Conservation (phyloP, 2,888 invertebrate genomes). For the Loripinus fragilis region DNA sequence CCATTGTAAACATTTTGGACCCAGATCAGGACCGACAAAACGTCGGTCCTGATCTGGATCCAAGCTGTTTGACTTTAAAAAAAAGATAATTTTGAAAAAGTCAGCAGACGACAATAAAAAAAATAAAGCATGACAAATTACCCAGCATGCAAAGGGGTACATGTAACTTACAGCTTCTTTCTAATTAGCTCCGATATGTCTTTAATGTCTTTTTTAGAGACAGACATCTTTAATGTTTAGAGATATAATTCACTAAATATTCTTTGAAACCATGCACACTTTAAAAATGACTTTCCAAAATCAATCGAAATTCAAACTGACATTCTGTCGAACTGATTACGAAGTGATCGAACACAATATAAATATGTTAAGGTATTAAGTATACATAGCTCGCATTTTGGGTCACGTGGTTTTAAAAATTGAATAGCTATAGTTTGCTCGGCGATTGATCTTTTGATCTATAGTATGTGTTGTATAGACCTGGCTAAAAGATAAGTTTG, state of each 20-base stretch:
- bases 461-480: not conserved
- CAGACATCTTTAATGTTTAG: slow-evolving; percentile 32
- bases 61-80: too few relatives aligned
- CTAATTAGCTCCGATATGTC: slow-evolving; percentile 56
- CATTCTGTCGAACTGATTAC: not conserved
- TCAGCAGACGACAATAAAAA: too few relatives aligned
- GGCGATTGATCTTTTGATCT: slow-evolving; percentile 12
- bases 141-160: too few relatives aligned
- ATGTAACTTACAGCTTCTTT: slow-evolving; percentile 55
- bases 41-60: too few relatives aligned
- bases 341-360: not conserved
- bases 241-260: not conserved
- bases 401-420: slow-evolving; percentile 3
- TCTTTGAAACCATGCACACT: not conserved
- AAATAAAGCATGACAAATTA: too few relatives aligned
- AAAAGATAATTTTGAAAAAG: too few relatives aligned
- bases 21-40: too few relatives aligned
- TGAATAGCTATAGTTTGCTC: not conserved
- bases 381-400: not conserved
- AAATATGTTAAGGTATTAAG: slow-evolving; percentile 15
- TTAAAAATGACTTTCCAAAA: slow-evolving; percentile 8
- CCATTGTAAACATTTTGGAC: too few relatives aligned
- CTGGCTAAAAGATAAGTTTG: not conserved
- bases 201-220: slow-evolving; percentile 55
- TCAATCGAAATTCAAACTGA: slow-evolving; percentile 1